Percentiles rank a stretch among this genome's conserved stretches.
phyloP scores from a whole-genome alignment of 2,113 vertebrate species.

The Montifringilla adamsi region DNA sequence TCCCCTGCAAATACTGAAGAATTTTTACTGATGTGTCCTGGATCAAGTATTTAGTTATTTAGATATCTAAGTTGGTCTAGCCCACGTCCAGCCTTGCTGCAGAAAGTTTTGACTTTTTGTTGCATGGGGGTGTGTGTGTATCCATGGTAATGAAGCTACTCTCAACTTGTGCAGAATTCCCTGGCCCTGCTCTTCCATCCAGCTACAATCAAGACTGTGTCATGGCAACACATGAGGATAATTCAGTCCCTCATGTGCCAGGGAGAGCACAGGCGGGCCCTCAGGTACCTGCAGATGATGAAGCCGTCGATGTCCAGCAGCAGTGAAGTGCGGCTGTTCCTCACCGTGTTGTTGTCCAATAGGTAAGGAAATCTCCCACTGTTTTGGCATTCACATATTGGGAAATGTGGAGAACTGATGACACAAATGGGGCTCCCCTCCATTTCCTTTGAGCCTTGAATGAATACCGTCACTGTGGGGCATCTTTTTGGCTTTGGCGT shows the following conservation, averaged over 20 bases:
- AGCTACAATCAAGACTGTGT: constrained; percentile 77
- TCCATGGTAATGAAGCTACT: neutral
- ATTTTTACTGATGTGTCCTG: neutral
- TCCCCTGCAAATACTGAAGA: neutral
- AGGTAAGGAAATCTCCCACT: constrained; percentile 69
- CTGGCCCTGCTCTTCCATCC: constrained; percentile 90
- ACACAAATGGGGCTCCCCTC: fast-evolving
- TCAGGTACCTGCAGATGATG: constrained; percentile 86
- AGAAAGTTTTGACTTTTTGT: neutral
- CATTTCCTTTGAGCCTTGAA: neutral
- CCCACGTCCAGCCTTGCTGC: neutral
- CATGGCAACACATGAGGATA: constrained; percentile 88
- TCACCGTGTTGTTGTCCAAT: constrained; percentile 90
- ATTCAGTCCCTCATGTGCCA: constrained; percentile 90
- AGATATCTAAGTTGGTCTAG: neutral
- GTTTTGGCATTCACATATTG: fast-evolving
- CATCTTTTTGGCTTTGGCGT: neutral
- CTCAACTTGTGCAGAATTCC: constrained; percentile 77
- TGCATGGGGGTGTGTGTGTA: neutral
- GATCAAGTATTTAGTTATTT: neutral
- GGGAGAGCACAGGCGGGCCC: constrained; percentile 82
- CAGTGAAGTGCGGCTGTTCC: constrained; percentile 80
- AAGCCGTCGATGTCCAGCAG: constrained; percentile 79
- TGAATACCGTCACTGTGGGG: neutral
- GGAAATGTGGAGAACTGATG: neutral